Conservation (phyloP, 2,888 invertebrate species). For the Micoletzkya japonica region DNA sequence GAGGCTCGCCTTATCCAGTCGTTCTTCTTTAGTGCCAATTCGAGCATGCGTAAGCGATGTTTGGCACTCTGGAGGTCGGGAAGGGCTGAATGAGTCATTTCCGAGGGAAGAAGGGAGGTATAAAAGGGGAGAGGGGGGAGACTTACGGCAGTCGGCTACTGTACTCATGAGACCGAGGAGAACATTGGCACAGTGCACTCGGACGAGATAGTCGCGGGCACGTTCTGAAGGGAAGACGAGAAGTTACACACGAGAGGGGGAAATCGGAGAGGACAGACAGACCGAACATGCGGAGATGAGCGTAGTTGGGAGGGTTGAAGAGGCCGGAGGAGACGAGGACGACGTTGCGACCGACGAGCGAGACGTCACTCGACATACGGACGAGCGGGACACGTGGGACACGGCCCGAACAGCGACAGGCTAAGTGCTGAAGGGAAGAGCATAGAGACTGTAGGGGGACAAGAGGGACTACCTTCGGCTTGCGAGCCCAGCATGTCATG, state of each 20-base stretch:
- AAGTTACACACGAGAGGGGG: background rate
- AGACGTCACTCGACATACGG: no score
- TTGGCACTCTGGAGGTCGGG: conserved; percentile 11
- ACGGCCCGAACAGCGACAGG: background rate
- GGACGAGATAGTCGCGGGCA: conserved; percentile 9
- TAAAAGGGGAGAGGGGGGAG: no score
- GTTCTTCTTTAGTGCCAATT: conserved; percentile 22
- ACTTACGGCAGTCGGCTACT: background rate
- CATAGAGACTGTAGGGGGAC: background rate
- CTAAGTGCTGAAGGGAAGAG: background rate
- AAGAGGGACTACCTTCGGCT: background rate
- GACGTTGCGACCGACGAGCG: conserved; percentile 2
- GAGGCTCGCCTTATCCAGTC: conserved; percentile 23
- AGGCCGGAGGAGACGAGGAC: conserved; percentile 2
- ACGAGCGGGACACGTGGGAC: background rate
- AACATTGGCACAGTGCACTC: conserved; percentile 10
- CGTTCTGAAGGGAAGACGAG: conserved; percentile 4
- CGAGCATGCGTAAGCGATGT: conserved; percentile 22
- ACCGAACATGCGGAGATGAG: conserved; percentile 23
- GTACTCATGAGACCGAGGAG: conserved; percentile 16
- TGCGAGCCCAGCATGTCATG: background rate
- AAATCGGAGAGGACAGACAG: background rate
- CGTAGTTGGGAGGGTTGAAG: conserved; percentile 24
- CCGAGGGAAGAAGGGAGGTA: no score
- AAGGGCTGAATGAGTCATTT: conserved; percentile 13